phyloP scores from a whole-genome alignment of 2,113 vertebrate species.

The Orthonyx spaldingii region DNA sequence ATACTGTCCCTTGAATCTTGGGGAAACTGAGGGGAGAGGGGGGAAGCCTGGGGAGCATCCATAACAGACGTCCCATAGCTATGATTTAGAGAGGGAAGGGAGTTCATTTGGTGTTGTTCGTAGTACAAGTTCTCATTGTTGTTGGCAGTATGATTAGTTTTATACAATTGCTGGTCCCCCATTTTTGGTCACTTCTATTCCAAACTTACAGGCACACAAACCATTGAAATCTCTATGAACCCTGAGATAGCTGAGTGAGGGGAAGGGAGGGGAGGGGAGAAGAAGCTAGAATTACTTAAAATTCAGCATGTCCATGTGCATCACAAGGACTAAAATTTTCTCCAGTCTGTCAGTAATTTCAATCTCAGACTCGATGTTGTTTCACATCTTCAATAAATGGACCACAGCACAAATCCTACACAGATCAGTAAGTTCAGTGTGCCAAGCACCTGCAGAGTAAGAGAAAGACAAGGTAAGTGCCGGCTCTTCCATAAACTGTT shows the following conservation, averaged over 20 bases:
- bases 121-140: slow-evolving; percentile 77
- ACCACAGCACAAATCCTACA: slow-evolving; percentile 13
- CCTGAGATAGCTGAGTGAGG: slow-evolving; percentile 73
- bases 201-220: slow-evolving; percentile 68
- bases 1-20: slow-evolving; percentile 75
- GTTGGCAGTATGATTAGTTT: slow-evolving; percentile 75
- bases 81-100: slow-evolving; percentile 70
- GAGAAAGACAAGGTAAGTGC: neutral
- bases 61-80: slow-evolving; percentile 74
- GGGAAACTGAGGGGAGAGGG: slow-evolving; percentile 79
- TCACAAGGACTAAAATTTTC: slow-evolving; percentile 50
- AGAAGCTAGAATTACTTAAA: slow-evolving; percentile 52
- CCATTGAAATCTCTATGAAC: slow-evolving; percentile 72
- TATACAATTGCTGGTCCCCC: slow-evolving; percentile 83
- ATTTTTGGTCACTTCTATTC: slow-evolving; percentile 70
- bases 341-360: slow-evolving; percentile 39
- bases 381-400: slow-evolving; percentile 65
- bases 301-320: slow-evolving; percentile 59
- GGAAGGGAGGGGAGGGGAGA: slow-evolving; percentile 1
- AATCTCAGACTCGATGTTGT: neutral
- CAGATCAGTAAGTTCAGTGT: slow-evolving; percentile 8
- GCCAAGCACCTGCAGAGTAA: slow-evolving; percentile 61
- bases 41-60: slow-evolving; percentile 74
- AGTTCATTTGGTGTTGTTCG: slow-evolving; percentile 72
- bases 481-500: neutral